Percentiles rank a stretch among this genome's conserved stretches.
phyloP scores from a whole-genome alignment of 2,113 vertebrate genomes.

The Sphyrna mokarran region DNA sequence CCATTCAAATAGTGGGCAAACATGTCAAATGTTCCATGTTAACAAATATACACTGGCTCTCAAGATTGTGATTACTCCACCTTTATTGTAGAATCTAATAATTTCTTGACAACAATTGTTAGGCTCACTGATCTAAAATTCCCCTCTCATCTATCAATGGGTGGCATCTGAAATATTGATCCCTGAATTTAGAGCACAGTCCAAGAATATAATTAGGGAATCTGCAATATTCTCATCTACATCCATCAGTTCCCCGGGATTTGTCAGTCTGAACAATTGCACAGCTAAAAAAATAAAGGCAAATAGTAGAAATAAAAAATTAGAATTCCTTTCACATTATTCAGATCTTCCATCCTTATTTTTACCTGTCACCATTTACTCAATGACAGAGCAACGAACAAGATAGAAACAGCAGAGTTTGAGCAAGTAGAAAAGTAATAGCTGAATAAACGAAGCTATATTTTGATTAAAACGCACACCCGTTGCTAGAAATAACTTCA shows the following conservation, averaged over 20 bases:
- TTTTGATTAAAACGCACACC: background rate
- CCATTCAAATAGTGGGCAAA: background rate
- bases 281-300: background rate
- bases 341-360: background rate
- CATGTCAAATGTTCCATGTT: background rate
- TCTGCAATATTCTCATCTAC: background rate
- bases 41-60: background rate
- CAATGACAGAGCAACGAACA: background rate
- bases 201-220: no score
- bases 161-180: background rate
- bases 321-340: background rate
- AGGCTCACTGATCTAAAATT: background rate
- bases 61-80: background rate
- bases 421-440: background rate
- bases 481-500: background rate
- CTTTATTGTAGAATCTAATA: background rate
- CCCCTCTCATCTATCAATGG: background rate
- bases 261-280: background rate
- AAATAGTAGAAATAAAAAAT: background rate
- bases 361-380: background rate
- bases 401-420: background rate
- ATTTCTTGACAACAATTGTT: background rate
- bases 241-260: background rate
- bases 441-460: background rate
- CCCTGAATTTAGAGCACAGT: no score